Conservation (phyloP, 1,140 invertebrate species). For the Brachionus rotundiformis region DNA sequence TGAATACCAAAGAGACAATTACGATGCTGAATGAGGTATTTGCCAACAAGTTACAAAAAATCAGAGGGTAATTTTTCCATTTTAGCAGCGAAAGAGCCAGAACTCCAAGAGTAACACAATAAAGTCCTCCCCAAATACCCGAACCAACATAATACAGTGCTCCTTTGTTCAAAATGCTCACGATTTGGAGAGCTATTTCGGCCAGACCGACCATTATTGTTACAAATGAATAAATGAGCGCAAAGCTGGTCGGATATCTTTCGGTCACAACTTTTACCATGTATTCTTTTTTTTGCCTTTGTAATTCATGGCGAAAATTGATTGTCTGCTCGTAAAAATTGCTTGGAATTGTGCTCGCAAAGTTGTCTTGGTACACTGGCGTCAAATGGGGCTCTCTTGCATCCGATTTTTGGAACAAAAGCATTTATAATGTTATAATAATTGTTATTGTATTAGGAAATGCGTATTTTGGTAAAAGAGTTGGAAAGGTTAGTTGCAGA, state of each 20-base stretch:
- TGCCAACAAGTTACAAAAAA: background rate
- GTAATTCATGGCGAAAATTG: too few relatives aligned
- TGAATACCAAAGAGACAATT: background rate
- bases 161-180: background rate
- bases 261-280: background rate
- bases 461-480: too few relatives aligned
- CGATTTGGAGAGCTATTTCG: conserved; percentile 21
- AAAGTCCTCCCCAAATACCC: conserved; percentile 33
- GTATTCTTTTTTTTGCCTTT: background rate
- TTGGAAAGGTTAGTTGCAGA: too few relatives aligned
- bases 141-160: background rate
- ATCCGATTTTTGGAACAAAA: too few relatives aligned
- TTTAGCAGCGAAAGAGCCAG: background rate
- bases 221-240: background rate
- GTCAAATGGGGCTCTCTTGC: too few relatives aligned
- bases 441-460: too few relatives aligned
- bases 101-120: background rate
- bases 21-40: background rate
- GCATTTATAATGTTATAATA: too few relatives aligned
- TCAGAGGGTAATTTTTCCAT: background rate
- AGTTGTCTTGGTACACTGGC: too few relatives aligned
- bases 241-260: conserved; percentile 17
- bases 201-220: background rate
- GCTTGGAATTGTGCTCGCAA: too few relatives aligned
- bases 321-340: too few relatives aligned